Conservation (phyloP, 1,140 invertebrate species). For the Contarinia nasturtii region DNA sequence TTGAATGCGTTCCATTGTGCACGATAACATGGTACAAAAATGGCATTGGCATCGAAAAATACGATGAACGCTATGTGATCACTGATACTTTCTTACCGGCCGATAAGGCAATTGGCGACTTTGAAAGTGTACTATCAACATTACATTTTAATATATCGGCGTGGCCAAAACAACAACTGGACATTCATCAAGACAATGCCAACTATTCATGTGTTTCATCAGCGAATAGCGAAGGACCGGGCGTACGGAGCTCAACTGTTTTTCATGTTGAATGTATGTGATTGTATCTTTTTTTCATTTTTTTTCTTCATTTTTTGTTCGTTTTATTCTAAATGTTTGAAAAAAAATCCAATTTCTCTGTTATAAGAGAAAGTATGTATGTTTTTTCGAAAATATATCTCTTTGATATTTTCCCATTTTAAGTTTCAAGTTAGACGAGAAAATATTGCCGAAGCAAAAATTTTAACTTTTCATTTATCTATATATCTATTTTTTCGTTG, state of each 20-base stretch:
- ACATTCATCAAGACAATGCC: conserved; percentile 53
- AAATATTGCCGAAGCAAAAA: no score
- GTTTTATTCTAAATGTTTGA: background rate
- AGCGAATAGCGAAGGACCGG: conserved; percentile 45
- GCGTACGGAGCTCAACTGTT: conserved; percentile 58
- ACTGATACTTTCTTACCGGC: conserved; percentile 39
- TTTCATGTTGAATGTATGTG: conserved; percentile 78
- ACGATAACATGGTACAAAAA: conserved; percentile 68
- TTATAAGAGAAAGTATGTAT: no score
- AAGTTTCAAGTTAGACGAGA: no score
- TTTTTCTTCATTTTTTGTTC: background rate
- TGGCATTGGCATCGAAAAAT: conserved; percentile 37
- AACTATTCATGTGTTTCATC: conserved; percentile 71
- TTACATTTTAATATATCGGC: conserved; percentile 54
- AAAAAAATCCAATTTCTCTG: no score
- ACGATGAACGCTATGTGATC: conserved; percentile 45
- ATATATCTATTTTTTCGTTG: no score
- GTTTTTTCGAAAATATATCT: no score
- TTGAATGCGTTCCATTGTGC: conserved; percentile 74
- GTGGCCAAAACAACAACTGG: conserved; percentile 57
- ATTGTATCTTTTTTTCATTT: background rate
- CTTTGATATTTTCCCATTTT: no score
- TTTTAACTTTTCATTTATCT: no score
- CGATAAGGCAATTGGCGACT: conserved; percentile 57
- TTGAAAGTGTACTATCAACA: conserved; percentile 68